Conservation (phyloP, 2,888 invertebrate genomes). For the Megamerina dolium region DNA sequence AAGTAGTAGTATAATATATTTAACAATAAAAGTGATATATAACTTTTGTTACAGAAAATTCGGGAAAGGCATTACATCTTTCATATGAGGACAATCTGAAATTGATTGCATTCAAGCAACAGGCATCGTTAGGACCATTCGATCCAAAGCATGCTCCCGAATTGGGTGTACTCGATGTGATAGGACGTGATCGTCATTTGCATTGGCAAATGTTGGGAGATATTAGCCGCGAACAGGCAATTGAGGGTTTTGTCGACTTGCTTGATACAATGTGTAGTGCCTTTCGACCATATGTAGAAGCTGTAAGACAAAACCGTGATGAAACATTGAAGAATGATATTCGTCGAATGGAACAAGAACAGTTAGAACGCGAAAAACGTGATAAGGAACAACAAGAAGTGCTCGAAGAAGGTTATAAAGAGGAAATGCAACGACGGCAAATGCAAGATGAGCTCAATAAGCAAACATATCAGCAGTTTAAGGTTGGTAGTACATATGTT, state of each 20-base stretch:
- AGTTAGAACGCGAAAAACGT: slow-evolving; percentile 30
- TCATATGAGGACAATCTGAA: slow-evolving; percentile 90
- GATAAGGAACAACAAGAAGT: slow-evolving; percentile 36
- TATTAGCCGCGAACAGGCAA: slow-evolving; percentile 78
- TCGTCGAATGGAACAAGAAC: slow-evolving; percentile 38
- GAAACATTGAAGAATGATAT: slow-evolving; percentile 61
- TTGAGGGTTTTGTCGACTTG: slow-evolving; percentile 85
- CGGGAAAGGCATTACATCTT: slow-evolving; percentile 93
- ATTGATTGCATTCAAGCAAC: slow-evolving; percentile 87
- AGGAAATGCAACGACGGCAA: slow-evolving; percentile 55
- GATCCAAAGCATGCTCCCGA: slow-evolving; percentile 68
- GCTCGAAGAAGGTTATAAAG: slow-evolving; percentile 39
- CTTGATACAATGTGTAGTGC: slow-evolving; percentile 82
- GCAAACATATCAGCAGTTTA: slow-evolving; percentile 85
- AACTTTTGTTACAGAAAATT: too few species aligned
- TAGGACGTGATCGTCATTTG: slow-evolving; percentile 84
- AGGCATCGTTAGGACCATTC: slow-evolving; percentile 79
- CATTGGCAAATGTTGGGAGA: slow-evolving; percentile 92
- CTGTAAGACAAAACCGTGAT: slow-evolving; percentile 81
- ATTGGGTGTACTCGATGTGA: slow-evolving; percentile 89
- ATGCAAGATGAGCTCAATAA: slow-evolving; percentile 95
- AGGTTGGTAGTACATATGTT: slow-evolving; percentile 45
- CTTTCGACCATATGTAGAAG: slow-evolving; percentile 86
- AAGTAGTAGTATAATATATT: too few species aligned
- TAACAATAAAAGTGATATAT: too few species aligned